Conservation (phyloP, 2,888 invertebrate species). For the Tenthredo livida region DNA sequence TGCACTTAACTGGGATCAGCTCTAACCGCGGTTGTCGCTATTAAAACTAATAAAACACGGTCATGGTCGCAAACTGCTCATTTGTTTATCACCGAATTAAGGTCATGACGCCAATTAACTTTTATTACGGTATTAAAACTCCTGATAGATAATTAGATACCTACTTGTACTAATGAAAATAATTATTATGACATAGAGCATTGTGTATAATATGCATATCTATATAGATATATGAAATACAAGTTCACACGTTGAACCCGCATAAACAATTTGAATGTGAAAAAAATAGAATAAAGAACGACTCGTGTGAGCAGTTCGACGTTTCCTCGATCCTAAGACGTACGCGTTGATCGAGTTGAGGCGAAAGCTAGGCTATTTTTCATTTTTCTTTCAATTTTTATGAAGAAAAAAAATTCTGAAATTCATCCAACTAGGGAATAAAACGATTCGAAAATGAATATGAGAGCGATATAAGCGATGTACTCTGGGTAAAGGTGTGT, state of each 20-base stretch:
- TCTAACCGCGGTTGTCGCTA: constrained; percentile 28
- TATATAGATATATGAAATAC: neutral
- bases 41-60: constrained; percentile 52
- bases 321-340: neutral
- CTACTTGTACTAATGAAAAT: constrained; percentile 10
- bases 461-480: too few species aligned
- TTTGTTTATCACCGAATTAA: constrained; percentile 52
- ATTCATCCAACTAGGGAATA: neutral
- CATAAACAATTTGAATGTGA: neutral
- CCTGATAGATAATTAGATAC: constrained; percentile 28
- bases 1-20: constrained; percentile 32
- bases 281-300: neutral
- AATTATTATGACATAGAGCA: neutral
- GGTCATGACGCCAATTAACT: constrained; percentile 41
- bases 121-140: constrained; percentile 29
- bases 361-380: neutral
- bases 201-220: neutral
- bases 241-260: neutral
- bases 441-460: neutral
- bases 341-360: neutral
- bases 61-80: constrained; percentile 45
- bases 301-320: neutral
- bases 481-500: too few species aligned
- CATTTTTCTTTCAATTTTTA: neutral
- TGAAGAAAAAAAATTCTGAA: neutral